Evolutionary conservation across 2,797 vertebrate species (phyloP), one percentile per base, ranked within the genome.

Genomic region (Neoniphon sammara): DNA sequence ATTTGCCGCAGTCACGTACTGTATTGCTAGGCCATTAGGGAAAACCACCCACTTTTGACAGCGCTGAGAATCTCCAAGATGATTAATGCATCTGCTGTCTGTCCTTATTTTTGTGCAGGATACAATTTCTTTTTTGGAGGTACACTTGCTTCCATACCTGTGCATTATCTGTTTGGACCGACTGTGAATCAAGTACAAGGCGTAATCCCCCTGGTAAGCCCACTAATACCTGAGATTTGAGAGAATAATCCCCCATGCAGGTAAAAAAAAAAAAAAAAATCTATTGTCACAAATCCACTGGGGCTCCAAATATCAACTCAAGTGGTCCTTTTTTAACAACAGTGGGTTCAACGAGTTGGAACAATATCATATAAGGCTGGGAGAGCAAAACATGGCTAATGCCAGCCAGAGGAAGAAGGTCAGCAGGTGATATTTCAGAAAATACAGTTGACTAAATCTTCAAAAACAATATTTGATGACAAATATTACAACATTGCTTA

Each of bases 221-320:
- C 67, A 80, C 86, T 90, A 93, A 92, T 91, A 88, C 89, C 89
- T 80, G 83, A 88, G 90, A 92, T 93, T 88, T 89, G 74, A 85
- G 72, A 70, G 58, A 71, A 80, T 93, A 91, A 93, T 91, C 89
- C 85, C 39, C 55, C 77, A 67, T 80, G 83, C 82, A 87, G 88
- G 89, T 91, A 87, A 86, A 71, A n/a, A n/a, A n/a, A n/a, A 77
- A 60, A 80, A 87, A 81, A 80, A 75, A 80, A 75, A 86, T 87
- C 73, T 80, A 87, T 87, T 84, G 88, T 85, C 78, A 75, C 83
- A 90, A 91, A 93, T 90, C 89, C 88, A 88, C 71, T 56, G 7
- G 46, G 63, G 49, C 61, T 84, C 64, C 36, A 65, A 81, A 69
- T 67, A 84, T 86, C 75, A 73, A 57, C 56, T 80, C 18, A 70